phyloP scores from a whole-genome alignment of 2,797 vertebrate genomes.

The Gymnothorax reevesii region DNA sequence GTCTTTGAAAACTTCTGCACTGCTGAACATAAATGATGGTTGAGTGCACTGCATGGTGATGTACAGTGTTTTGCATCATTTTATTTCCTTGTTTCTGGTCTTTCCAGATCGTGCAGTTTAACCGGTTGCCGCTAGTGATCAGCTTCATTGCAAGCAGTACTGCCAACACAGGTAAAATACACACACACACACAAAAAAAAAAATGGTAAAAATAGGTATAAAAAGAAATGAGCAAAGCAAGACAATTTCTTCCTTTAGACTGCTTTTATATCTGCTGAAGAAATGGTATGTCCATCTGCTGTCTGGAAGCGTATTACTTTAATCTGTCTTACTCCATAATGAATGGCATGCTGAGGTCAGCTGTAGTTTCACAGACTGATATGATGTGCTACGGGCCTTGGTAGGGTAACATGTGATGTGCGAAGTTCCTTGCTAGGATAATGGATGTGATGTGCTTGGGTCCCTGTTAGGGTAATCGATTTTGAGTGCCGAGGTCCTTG shows the following conservation, averaged over 20 bases:
- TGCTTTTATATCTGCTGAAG: no score
- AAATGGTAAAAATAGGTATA: neutral
- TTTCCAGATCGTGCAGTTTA: slow-evolving; percentile 88
- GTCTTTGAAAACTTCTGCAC: neutral
- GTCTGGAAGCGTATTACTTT: no score
- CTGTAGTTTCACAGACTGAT: neutral
- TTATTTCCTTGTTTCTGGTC: neutral
- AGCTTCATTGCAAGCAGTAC: slow-evolving; percentile 95
- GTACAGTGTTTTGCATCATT: neutral
- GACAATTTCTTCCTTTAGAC: no score
- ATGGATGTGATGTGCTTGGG: neutral
- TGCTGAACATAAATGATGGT: neutral
- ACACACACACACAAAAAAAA: neutral
- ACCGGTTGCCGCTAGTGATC: slow-evolving; percentile 92
- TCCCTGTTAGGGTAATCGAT: no score
- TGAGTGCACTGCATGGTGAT: neutral
- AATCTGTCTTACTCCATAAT: no score
- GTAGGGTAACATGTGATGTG: no score
- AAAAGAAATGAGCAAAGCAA: neutral
- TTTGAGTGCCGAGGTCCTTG: neutral
- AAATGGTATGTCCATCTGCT: no score
- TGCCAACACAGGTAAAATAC: slow-evolving; percentile 88
- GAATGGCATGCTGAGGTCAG: no score
- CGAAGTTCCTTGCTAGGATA: neutral
- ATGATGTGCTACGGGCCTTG: neutral